These are phyloP conservation scores for Drosophila takahashii DNA, from an alignment of 1,140 invertebrate genomes.

Conservation along the genomic window DNA sequence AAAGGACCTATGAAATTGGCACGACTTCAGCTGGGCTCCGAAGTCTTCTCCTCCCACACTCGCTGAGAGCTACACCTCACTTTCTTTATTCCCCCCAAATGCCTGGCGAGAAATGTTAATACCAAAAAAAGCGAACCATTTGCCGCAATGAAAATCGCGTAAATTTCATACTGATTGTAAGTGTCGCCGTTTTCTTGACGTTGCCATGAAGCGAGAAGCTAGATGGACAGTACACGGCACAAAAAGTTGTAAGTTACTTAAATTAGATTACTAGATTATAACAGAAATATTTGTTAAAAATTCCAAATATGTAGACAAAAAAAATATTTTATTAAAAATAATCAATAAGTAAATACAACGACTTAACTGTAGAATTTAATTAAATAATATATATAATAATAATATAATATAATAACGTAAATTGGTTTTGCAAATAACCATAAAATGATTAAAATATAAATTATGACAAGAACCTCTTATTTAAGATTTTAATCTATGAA, in stretches of 20 bases:
- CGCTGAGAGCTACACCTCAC: neutral
- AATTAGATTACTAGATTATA: too few species aligned
- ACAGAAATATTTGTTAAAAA: too few species aligned
- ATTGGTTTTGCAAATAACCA: too few species aligned
- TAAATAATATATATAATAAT: too few species aligned
- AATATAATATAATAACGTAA: too few species aligned
- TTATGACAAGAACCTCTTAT: neutral
- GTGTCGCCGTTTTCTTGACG: slow-evolving; percentile 77
- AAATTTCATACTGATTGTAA: slow-evolving; percentile 82
- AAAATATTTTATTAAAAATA: too few species aligned
- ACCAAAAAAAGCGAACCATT: slow-evolving; percentile 80
- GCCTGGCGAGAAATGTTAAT: slow-evolving; percentile 75
- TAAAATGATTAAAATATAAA: too few species aligned
- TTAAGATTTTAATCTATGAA: neutral
- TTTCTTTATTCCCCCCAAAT: neutral
- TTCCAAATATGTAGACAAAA: too few species aligned
- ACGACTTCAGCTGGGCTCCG: slow-evolving; percentile 53
- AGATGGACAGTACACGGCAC: slow-evolving; percentile 8
- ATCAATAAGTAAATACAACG: too few species aligned
- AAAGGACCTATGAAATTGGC: slow-evolving; percentile 67
- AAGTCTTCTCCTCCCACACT: neutral
- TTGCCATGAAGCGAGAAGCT: slow-evolving; percentile 36
- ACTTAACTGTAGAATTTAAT: too few species aligned
- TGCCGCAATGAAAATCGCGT: slow-evolving; percentile 82
- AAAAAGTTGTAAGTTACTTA: neutral